Percentiles rank a stretch among this genome's conserved stretches.
Conservation (phyloP, 2,888 invertebrate species). For the Ceratothoa steindachneri region DNA sequence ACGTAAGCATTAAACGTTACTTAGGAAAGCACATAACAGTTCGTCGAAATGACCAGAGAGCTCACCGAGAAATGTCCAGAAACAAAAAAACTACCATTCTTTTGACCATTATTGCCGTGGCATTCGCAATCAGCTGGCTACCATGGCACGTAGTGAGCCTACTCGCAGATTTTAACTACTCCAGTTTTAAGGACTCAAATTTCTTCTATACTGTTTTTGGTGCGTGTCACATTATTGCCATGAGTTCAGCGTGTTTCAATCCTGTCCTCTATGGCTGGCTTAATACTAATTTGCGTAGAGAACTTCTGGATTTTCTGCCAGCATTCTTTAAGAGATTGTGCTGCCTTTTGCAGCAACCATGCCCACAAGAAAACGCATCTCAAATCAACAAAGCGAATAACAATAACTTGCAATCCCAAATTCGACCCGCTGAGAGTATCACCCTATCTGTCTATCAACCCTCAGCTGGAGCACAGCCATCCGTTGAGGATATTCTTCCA, state of each 20-base stretch:
- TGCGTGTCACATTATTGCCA: slow-evolving; percentile 59
- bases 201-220: slow-evolving; percentile 53
- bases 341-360: neutral
- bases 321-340: neutral
- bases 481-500: neutral
- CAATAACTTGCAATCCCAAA: neutral
- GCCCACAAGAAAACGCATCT: neutral
- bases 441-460: neutral
- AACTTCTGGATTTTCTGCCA: slow-evolving; percentile 49
- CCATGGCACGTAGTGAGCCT: slow-evolving; percentile 60
- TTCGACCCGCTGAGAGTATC: neutral
- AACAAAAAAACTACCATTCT: slow-evolving; percentile 54
- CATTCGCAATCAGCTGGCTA: slow-evolving; percentile 60
- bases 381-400: neutral
- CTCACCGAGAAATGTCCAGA: slow-evolving; percentile 48
- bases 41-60: slow-evolving; percentile 22
- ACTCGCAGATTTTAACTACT: slow-evolving; percentile 53
- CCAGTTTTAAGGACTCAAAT: slow-evolving; percentile 26
- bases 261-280: slow-evolving; percentile 62
- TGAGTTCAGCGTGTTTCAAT: slow-evolving; percentile 60
- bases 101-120: slow-evolving; percentile 57
- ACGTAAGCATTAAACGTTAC: slow-evolving; percentile 55
- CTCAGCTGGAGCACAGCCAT: neutral
- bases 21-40: slow-evolving; percentile 52
- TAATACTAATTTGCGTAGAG: slow-evolving; percentile 61